Conservation (phyloP, 2,113 vertebrate genomes). For the Hassar affinis region DNA sequence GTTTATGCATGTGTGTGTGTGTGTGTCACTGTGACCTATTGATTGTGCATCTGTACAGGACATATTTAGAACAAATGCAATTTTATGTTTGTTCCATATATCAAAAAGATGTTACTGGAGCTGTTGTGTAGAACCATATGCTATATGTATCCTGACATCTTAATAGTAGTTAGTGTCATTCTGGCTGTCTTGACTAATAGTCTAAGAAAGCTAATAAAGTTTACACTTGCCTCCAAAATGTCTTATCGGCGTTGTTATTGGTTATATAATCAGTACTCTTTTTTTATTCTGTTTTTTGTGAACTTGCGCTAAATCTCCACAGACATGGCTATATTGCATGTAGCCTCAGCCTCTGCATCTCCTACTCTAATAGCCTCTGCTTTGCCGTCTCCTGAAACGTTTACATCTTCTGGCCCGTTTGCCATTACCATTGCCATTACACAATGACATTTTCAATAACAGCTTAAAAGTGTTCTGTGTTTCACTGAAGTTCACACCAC, state of each 20-base stretch:
- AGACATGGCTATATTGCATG: neutral
- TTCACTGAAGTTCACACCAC: conserved; percentile 36
- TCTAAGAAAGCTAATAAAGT: neutral
- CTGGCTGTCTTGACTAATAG: neutral
- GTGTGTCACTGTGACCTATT: neutral
- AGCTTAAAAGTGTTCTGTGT: conserved; percentile 13
- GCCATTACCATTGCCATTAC: neutral
- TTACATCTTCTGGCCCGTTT: neutral
- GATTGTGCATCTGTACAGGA: neutral
- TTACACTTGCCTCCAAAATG: neutral
- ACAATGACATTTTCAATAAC: conserved; percentile 17
- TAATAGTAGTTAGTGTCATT: neutral
- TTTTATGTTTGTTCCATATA: neutral
- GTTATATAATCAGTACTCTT: neutral
- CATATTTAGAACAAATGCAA: neutral
- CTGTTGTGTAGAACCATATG: neutral
- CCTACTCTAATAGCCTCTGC: conserved; percentile 6
- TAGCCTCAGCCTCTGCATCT: neutral
- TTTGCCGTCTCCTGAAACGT: neutral
- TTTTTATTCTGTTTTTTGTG: neutral
- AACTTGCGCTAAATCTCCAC: neutral
- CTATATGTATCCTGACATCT: neutral
- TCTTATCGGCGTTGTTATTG: neutral
- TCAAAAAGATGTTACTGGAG: neutral
- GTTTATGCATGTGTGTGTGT: too few species aligned